Evolutionary conservation across 2,888 invertebrate genomes (phyloP).

Genomic region (Argynnis bischoffii): DNA sequence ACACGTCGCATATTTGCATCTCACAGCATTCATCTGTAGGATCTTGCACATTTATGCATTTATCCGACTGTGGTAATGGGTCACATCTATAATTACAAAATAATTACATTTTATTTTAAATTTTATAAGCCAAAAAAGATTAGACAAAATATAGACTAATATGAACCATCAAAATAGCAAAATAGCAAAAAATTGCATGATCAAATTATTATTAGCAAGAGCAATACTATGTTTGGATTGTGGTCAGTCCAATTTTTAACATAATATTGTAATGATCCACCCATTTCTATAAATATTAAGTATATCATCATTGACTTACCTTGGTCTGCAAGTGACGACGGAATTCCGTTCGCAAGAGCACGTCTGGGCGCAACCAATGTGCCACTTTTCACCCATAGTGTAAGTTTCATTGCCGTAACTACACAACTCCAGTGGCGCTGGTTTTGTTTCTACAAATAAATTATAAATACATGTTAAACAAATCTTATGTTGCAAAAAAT

Average conservation of each 20-base stretch:
- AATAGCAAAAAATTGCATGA: too few relatives aligned
- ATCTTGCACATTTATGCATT: slow-evolving; percentile 91
- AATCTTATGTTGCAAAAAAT: too few relatives aligned
- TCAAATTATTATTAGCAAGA: too few relatives aligned
- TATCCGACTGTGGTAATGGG: slow-evolving; percentile 82
- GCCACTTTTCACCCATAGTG: slow-evolving; percentile 86
- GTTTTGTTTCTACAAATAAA: slow-evolving; percentile 58
- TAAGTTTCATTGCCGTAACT: slow-evolving; percentile 87
- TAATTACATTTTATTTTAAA: background rate
- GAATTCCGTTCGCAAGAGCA: slow-evolving; percentile 90
- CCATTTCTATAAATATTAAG: background rate
- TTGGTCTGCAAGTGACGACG: slow-evolving; percentile 87
- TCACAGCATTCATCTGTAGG: slow-evolving; percentile 93
- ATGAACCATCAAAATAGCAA: too few relatives aligned
- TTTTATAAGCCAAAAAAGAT: too few relatives aligned
- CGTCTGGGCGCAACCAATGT: slow-evolving; percentile 90
- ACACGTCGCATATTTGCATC: slow-evolving; percentile 92
- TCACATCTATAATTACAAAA: slow-evolving; percentile 79
- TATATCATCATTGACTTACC: slow-evolving; percentile 63
- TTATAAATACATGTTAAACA: background rate
- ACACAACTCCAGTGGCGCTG: slow-evolving; percentile 67
- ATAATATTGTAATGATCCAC: background rate
- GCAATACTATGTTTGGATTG: too few relatives aligned
- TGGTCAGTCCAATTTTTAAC: too few relatives aligned
- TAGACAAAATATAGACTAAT: too few relatives aligned